Percentiles rank a stretch among this genome's conserved stretches.
Evolutionary conservation across 2,888 invertebrate genomes (phyloP).

Genomic region (Epinotia bilunana): DNA sequence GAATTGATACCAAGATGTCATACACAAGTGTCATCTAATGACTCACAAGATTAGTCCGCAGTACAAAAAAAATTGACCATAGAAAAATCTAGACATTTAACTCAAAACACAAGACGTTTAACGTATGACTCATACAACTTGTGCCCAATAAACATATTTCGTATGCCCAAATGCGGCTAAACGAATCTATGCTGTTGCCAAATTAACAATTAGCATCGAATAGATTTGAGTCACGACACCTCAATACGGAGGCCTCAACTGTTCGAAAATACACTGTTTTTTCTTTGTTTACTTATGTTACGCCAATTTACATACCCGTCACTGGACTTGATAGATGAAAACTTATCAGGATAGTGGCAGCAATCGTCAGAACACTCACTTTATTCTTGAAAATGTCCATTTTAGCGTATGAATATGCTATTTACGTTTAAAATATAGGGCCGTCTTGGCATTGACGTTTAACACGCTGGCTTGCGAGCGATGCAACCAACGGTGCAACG

Average conservation of each 20-base stretch:
- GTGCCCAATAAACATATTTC: conserved; percentile 12
- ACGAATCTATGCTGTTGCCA: conserved; percentile 8
- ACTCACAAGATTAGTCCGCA: conserved; percentile 26
- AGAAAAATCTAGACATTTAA: conserved; percentile 40
- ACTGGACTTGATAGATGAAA: conserved; percentile 16
- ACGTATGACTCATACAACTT: background rate
- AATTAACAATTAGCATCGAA: conserved; percentile 31
- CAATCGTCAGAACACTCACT: conserved; percentile 37
- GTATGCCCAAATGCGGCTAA: conserved; percentile 1
- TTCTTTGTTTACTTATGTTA: conserved; percentile 41
- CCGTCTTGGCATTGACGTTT: conserved; percentile 41
- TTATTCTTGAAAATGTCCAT: conserved; percentile 36
- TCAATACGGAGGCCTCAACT: conserved; percentile 27
- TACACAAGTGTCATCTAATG: conserved; percentile 22
- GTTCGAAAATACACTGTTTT: conserved; percentile 30
- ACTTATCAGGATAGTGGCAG: conserved; percentile 15
- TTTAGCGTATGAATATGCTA: conserved; percentile 32
- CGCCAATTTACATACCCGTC: conserved; percentile 16
- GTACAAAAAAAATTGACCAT: conserved; percentile 27
- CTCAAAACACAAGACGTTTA: background rate
- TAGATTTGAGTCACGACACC: conserved; percentile 35
- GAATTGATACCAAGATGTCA: background rate
- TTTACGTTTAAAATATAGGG: conserved; percentile 36
- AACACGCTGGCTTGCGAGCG: conserved; percentile 42
- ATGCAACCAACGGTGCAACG: conserved; percentile 5